Base-by-base conservation (phyloP, 2,797 vertebrate genomes). In the Esox lucius region DNA sequence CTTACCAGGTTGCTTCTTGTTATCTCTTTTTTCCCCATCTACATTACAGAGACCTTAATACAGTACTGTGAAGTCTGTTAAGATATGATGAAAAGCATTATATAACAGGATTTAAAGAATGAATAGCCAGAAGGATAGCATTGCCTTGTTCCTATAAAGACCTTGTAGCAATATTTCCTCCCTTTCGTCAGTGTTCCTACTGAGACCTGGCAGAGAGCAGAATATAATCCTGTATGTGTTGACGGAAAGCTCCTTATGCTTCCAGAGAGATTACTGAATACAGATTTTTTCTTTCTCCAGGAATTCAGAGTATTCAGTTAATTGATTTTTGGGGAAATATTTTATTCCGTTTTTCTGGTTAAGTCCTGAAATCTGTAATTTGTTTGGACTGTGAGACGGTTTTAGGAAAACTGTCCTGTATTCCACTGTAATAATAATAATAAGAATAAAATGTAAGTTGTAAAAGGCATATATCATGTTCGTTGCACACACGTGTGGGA, bases 221-320 rank as follows among this genome's bases (percentile, higher is more conserved):
- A 92, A 89, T 91, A 59, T 90, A 89, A 88, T 73, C 62, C 11
- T 76, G 75, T 72, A 71, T 84, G 84, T 91, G 89, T 89, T 91
- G 90, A 93, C 78, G 81, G 86, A 94, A 93, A 93, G 90, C 93
- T 90, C 86, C 91, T 94, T 93, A 92, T 81, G 86, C 87, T 92
- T 65, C 24, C 74, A 88, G 88, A 91, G 88, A 91, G 93, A 92
- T 93, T 92, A 93, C 80, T 76, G 84, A 86, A 86, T 75, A 81
- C 89, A 59, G 19, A 5, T n/a, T 42, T 42, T 42, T 42, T n/a
- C 90, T 91, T 90, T 90, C 93, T 87, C 86, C 86, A 83, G 84
- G 85, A 92, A 90, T 91, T 89, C 78, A 85, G 78, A 53, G 80
- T 74, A 74, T 85, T 76, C 87, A 89, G 80, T 90, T 90, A 93